phyloP scores from a whole-genome alignment of 2,888 invertebrate genomes.

The Corbicula japonica region DNA sequence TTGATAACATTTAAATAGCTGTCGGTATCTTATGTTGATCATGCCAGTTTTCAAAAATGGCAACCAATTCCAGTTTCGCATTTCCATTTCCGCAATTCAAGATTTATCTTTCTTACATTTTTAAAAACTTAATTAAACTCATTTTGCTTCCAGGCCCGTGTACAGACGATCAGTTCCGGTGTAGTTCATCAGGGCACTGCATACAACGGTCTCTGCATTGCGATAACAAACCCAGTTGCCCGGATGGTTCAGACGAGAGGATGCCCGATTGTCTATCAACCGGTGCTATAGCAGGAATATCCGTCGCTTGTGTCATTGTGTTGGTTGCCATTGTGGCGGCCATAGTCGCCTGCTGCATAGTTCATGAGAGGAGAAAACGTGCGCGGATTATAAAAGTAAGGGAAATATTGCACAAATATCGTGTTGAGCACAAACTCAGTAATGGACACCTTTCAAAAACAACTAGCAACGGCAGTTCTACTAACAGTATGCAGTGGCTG shows the following conservation, averaged over 20 bases:
- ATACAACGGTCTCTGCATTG: conserved; percentile 54
- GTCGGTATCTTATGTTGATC: neutral
- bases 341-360: conserved; percentile 41
- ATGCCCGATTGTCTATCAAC: conserved; percentile 61
- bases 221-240: conserved; percentile 50
- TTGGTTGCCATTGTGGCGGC: conserved; percentile 49
- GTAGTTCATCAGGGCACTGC: conserved; percentile 47
- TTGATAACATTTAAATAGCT: neutral
- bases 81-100: no score
- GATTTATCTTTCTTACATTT: no score
- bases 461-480: conserved; percentile 18
- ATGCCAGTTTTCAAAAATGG: neutral
- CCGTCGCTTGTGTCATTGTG: conserved; percentile 49
- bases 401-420: conserved; percentile 50
- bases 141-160: conserved; percentile 51
- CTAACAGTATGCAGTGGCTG: conserved; percentile 40
- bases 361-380: conserved; percentile 38
- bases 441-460: conserved; percentile 24
- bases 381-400: conserved; percentile 67
- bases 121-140: no score
- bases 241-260: conserved; percentile 60
- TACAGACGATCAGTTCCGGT: conserved; percentile 52
- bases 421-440: conserved; percentile 43
- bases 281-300: conserved; percentile 52
- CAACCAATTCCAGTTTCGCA: neutral